Conservation (phyloP, 2,888 invertebrate genomes). For the Keiferia lycopersicella region DNA sequence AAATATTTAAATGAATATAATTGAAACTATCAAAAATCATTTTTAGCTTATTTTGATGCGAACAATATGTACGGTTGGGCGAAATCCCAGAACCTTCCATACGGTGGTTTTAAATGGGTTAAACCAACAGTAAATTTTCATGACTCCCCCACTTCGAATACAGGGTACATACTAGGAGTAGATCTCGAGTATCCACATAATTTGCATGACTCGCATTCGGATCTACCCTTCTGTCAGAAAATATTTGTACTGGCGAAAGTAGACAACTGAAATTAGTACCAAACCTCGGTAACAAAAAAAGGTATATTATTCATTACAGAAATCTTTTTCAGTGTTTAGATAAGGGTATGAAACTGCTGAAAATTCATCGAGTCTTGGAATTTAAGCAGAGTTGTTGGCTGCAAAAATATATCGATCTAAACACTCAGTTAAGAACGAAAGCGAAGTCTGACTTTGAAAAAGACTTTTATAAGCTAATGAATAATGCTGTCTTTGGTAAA, state of each 20-base stretch:
- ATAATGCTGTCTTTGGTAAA: constrained; percentile 8
- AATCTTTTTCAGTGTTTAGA: constrained; percentile 41
- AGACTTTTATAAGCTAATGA: constrained; percentile 17
- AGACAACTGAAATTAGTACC: no score
- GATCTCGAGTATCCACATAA: no score
- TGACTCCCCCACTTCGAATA: no score
- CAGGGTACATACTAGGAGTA: no score
- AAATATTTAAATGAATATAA: background rate
- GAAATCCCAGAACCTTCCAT: no score
- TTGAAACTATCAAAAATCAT: constrained; percentile 39
- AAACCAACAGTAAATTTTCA: no score
- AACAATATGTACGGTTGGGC: constrained; percentile 45
- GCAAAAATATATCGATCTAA: constrained; percentile 38
- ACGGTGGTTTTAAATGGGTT: no score
- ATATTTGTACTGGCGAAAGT: no score
- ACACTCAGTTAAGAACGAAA: constrained; percentile 15
- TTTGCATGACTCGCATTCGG: no score
- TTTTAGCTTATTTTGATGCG: constrained; percentile 42
- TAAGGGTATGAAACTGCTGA: constrained; percentile 37
- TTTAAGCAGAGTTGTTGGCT: constrained; percentile 45
- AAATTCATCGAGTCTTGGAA: constrained; percentile 42
- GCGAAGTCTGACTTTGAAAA: constrained; percentile 15
- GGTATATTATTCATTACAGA: constrained; percentile 44
- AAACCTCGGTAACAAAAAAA: constrained; percentile 24
- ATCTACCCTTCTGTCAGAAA: no score